Percentiles rank a stretch among this genome's conserved stretches.
Conservation (phyloP, 2,888 invertebrate genomes). For the Drosophila algonquin region DNA sequence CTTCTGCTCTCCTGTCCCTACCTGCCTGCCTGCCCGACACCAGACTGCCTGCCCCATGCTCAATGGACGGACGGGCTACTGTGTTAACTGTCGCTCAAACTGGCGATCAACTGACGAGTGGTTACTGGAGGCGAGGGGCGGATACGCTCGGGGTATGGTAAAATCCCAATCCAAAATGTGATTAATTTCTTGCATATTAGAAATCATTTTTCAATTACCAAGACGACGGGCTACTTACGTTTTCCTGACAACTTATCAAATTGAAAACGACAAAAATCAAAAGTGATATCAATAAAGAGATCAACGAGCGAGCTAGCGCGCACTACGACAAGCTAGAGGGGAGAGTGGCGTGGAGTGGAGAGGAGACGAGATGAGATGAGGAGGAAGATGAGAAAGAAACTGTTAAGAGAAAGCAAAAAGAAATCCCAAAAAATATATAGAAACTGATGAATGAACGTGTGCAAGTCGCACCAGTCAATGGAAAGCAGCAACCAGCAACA, state of each 20-base stretch:
- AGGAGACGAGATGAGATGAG: slow-evolving; percentile 9
- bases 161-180: slow-evolving; percentile 78
- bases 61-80: slow-evolving; percentile 51
- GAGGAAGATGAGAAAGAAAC: slow-evolving; percentile 20
- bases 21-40: no score
- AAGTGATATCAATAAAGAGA: slow-evolving; percentile 79
- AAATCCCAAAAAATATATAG: slow-evolving; percentile 27
- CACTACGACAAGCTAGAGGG: slow-evolving; percentile 62
- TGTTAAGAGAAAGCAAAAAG: slow-evolving; percentile 39
- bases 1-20: background rate
- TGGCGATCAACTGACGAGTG: slow-evolving; percentile 59
- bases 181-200: slow-evolving; percentile 80
- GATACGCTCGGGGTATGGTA: slow-evolving; percentile 2
- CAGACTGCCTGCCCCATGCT: background rate
- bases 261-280: slow-evolving; percentile 75
- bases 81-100: slow-evolving; percentile 76
- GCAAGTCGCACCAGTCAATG: slow-evolving; percentile 47
- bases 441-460: slow-evolving; percentile 71
- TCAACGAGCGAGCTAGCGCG: slow-evolving; percentile 67
- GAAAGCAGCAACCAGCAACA: slow-evolving; percentile 31
- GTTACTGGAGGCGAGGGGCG: slow-evolving; percentile 6
- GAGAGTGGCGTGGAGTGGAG: slow-evolving; percentile 18
- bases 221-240: slow-evolving; percentile 66
- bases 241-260: slow-evolving; percentile 78
- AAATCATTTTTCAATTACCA: slow-evolving; percentile 80